Conservation (phyloP, 2,113 vertebrate species). For the Lutjanus erythropterus region DNA sequence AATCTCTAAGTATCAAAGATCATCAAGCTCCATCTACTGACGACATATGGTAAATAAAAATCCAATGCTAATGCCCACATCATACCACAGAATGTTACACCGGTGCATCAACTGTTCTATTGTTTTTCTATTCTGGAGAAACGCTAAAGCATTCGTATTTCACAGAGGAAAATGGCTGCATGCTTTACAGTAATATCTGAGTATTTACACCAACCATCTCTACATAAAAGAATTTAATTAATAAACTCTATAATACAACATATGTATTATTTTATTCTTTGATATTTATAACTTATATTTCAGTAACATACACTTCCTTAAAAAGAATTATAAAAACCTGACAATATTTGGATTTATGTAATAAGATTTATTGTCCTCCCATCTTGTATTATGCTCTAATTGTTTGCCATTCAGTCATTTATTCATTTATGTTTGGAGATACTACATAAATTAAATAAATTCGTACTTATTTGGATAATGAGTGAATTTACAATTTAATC, state of each 20-base stretch:
- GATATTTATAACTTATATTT: not conserved
- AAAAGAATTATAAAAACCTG: not conserved
- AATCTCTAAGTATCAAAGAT: constrained; percentile 49
- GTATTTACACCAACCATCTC: not conserved
- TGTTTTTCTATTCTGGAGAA: not conserved
- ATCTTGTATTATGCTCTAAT: not conserved
- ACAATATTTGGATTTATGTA: not conserved
- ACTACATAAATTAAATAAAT: not conserved
- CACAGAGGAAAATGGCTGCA: not conserved
- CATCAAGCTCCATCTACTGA: constrained; percentile 69
- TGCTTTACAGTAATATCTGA: not conserved
- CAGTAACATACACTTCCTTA: not conserved
- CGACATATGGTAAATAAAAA: constrained; percentile 25
- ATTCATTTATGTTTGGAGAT: not conserved
- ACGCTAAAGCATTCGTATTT: not conserved
- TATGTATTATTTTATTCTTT: not conserved
- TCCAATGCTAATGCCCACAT: constrained; percentile 10
- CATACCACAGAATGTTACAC: not conserved
- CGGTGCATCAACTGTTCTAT: not conserved
- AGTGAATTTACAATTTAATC: not conserved
- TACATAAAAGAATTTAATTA: not conserved
- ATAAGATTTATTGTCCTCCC: not conserved
- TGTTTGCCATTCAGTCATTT: not conserved
- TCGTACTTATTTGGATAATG: not conserved
- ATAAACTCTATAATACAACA: not conserved